phyloP scores from a whole-genome alignment of 2,888 invertebrate species.

The Platerodrilus igneus region DNA sequence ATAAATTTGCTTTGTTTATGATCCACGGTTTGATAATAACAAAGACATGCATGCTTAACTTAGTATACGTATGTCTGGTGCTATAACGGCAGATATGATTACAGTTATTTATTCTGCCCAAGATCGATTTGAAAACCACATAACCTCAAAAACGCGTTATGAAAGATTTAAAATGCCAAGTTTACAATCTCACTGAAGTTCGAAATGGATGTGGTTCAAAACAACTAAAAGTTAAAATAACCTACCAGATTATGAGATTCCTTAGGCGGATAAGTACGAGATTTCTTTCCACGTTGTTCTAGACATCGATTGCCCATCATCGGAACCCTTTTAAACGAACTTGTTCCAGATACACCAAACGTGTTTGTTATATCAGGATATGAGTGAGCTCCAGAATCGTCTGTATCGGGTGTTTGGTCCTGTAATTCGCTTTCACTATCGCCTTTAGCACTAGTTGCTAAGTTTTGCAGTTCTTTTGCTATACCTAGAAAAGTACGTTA shows the following conservation, averaged over 20 bases:
- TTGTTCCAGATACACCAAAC: conserved; percentile 46
- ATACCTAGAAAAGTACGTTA: conserved; percentile 45
- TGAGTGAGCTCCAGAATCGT: conserved; percentile 59
- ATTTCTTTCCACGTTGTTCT: conserved; percentile 61
- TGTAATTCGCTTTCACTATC: conserved; percentile 67
- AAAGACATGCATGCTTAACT: too few species aligned
- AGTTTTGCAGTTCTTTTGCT: conserved; percentile 48
- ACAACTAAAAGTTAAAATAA: not conserved
- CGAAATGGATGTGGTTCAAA: too few species aligned
- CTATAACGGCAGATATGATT: too few species aligned
- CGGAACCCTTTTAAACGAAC: conserved; percentile 56
- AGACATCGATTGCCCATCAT: conserved; percentile 58
- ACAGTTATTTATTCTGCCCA: too few species aligned
- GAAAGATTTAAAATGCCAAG: too few species aligned
- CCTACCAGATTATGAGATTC: conserved; percentile 38
- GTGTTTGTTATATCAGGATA: conserved; percentile 50
- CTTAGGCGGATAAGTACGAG: conserved; percentile 56
- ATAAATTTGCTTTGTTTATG: too few species aligned
- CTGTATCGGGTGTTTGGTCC: conserved; percentile 70
- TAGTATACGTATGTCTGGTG: too few species aligned
- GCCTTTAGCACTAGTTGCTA: conserved; percentile 50
- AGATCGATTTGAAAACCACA: too few species aligned
- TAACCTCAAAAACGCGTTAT: too few species aligned
- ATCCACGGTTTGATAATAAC: too few species aligned
- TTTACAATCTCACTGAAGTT: too few species aligned